Evolutionary conservation across 2,888 invertebrate species (phyloP), one percentile per base, ranked within the genome.

Genomic region (Agonopterix heracliana): DNA sequence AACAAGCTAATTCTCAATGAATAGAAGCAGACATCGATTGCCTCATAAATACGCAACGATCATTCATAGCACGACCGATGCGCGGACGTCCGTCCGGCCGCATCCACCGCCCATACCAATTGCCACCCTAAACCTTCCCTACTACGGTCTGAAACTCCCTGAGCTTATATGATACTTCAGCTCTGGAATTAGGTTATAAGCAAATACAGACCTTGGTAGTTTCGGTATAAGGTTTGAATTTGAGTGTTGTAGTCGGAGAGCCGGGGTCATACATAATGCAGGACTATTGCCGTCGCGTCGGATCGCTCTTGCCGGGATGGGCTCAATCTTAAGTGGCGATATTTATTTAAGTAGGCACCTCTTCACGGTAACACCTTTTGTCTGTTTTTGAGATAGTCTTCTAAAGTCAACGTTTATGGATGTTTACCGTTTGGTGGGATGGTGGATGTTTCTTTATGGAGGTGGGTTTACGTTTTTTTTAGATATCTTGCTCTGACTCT

Each of bases 261-360:
- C 51, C 47, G 40, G 46, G 43, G 63, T 74, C 71, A 75, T 75
- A 61, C 74, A 75, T 75, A 64, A 75, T 75, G 74, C 57, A 75
- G 51, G 46, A 44, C 45, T 26, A 26, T 5, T 26, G 61, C 63
- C 61, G 63, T 65, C 57, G 69, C 57, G 59, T 3, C 7, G 38
- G 38, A 38, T 38, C 38, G 38, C 38, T 10, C n/a, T 3, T 38
- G 50, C 59, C 54, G 63, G 61, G 61, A 60, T 61, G 56, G 51
- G 48, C 56, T 52, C 60, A 68, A 69, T 68, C 67, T 71, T 66
- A 65, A 71, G 68, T 63, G 66, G 64, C 58, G 68, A 71, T 74
- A 71, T 72, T 74, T 74, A 75, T 75, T 73, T 68, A 69, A 72
- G 71, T 53, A 62, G 62, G 46, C 49, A 43, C 51, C 56, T 53